Conservation (phyloP, 2,888 invertebrate genomes). For the Apamea crenata region DNA sequence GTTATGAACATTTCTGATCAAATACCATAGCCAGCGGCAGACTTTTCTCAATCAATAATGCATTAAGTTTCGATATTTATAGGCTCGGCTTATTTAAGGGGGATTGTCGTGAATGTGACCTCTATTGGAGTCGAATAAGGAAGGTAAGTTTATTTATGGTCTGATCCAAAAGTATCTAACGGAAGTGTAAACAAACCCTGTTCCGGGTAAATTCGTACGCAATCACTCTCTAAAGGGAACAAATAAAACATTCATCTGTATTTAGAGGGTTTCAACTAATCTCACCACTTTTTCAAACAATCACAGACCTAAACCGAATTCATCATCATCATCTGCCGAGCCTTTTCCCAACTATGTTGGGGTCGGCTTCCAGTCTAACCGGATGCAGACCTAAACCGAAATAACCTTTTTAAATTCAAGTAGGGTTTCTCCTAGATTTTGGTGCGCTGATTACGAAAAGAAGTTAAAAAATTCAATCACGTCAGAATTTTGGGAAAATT, state of each 20-base stretch:
- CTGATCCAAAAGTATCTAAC: neutral
- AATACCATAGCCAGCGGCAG: constrained; percentile 45
- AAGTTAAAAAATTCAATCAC: too few species aligned
- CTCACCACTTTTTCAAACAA: neutral
- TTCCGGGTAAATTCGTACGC: neutral
- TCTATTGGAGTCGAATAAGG: neutral
- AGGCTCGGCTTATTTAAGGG: neutral
- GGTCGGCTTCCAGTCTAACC: too few species aligned
- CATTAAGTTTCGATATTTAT: constrained; percentile 47
- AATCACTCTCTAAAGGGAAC: neutral
- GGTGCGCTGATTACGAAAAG: too few species aligned
- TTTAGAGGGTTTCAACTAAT: neutral
- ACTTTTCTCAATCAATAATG: constrained; percentile 60
- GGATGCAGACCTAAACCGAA: neutral
- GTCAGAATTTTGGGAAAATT: neutral
- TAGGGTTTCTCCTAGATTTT: neutral
- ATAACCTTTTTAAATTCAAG: neutral
- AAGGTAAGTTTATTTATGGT: neutral
- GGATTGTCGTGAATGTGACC: constrained; percentile 4
- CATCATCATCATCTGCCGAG: too few species aligned
- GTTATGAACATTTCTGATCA: constrained; percentile 58
- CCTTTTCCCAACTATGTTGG: too few species aligned
- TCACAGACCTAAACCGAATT: neutral
- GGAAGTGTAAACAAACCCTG: neutral
- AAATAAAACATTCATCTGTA: neutral